Percentiles rank a stretch among this genome's conserved stretches.
phyloP scores from a whole-genome alignment of 2,888 invertebrate species.

The Anagyrus pseudococci region DNA sequence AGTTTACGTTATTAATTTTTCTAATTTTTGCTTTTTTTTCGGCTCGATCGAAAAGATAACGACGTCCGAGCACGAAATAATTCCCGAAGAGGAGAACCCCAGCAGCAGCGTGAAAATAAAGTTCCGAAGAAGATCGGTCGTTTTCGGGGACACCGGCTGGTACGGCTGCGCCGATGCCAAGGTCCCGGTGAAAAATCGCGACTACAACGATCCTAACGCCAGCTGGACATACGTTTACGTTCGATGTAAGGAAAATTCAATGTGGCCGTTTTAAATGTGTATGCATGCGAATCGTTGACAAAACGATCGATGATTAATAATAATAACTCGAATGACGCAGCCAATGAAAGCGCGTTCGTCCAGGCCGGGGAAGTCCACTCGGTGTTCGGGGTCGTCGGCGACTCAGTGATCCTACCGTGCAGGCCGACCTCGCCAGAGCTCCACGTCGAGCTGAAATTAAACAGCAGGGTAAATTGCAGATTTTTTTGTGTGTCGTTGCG shows the following conservation, averaged over 20 bases:
- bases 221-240: constrained; percentile 55
- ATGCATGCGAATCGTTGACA: no score
- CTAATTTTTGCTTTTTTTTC: no score
- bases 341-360: constrained; percentile 62
- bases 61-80: constrained; percentile 32
- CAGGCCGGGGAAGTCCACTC: constrained; percentile 37
- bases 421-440: constrained; percentile 69
- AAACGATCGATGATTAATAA: no score
- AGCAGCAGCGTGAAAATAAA: constrained; percentile 11
- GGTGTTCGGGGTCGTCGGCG: constrained; percentile 43
- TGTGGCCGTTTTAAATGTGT: not conserved
- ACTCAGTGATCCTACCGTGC: constrained; percentile 67
- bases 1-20: no score
- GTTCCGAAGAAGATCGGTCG: constrained; percentile 33
- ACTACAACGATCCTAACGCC: constrained; percentile 37
- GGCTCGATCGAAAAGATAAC: constrained; percentile 17
- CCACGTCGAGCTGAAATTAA: constrained; percentile 55
- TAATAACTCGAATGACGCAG: constrained; percentile 56
- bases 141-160: constrained; percentile 54
- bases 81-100: not conserved
- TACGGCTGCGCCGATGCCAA: constrained; percentile 52
- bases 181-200: constrained; percentile 22
- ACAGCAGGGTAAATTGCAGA: not conserved
- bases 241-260: constrained; percentile 47
- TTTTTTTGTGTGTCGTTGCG: constrained; percentile 6